Conservation (phyloP, 2,797 vertebrate species). For the Mormyrops boulengeri region DNA sequence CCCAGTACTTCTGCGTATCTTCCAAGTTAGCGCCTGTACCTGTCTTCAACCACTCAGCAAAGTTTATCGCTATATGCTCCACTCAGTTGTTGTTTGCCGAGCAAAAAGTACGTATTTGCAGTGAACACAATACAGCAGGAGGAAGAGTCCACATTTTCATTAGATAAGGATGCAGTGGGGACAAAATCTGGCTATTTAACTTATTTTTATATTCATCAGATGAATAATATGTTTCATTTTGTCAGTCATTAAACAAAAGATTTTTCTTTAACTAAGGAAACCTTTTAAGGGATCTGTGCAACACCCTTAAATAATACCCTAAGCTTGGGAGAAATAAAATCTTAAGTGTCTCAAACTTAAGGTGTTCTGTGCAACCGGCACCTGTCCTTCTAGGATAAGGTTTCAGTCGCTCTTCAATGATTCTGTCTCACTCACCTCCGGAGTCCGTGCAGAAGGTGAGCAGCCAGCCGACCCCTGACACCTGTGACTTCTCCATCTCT, state of each 20-base stretch:
- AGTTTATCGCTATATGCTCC: neutral
- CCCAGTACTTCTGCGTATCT: neutral
- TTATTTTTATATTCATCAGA: neutral
- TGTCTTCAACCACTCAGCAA: neutral
- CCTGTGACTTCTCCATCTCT: constrained; percentile 68
- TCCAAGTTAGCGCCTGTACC: neutral
- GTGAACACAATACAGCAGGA: neutral
- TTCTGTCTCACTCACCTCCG: constrained; percentile 56
- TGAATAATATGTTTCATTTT: neutral
- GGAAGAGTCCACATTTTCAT: neutral
- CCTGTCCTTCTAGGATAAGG: neutral
- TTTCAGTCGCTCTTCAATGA: neutral
- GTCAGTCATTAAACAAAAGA: neutral
- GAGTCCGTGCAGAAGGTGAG: constrained; percentile 71
- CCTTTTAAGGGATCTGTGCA: neutral
- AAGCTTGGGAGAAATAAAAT: neutral
- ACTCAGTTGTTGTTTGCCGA: neutral
- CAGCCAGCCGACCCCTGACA: constrained; percentile 70
- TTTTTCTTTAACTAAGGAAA: neutral
- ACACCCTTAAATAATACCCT: neutral
- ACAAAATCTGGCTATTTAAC: neutral
- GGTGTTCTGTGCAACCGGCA: too few species aligned
- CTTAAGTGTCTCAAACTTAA: neutral
- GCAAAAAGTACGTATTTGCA: neutral
- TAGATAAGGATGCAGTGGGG: neutral